Conservation (phyloP, 1,140 invertebrate species). For the Monomorium pharaonis region DNA sequence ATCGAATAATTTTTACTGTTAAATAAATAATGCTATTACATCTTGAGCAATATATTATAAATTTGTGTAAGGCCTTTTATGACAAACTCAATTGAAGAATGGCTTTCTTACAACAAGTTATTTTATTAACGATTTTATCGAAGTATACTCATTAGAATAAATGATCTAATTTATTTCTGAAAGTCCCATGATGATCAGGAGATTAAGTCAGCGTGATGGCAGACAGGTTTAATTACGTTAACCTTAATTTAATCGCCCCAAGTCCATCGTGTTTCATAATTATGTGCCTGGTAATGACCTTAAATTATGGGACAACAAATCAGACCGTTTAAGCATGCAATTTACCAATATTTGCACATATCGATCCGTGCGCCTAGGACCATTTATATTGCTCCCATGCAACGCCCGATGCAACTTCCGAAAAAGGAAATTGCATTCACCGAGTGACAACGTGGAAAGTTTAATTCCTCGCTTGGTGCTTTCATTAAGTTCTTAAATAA, state of each 20-base stretch:
- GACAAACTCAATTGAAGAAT: background rate
- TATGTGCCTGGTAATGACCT: conserved; percentile 53
- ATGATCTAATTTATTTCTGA: conserved; percentile 31
- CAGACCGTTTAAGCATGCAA: conserved; percentile 47
- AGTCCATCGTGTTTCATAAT: conserved; percentile 36
- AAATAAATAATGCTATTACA: background rate
- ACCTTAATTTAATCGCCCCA: conserved; percentile 46
- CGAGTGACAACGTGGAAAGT: conserved; percentile 54
- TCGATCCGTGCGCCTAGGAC: conserved; percentile 28
- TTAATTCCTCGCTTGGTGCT: conserved; percentile 51
- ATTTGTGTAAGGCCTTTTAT: background rate
- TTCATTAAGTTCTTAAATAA: conserved; percentile 54
- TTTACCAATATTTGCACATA: conserved; percentile 55
- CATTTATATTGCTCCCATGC: conserved; percentile 28
- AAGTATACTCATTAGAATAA: conserved; percentile 13
- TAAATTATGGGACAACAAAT: conserved; percentile 57
- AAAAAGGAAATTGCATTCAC: conserved; percentile 54
- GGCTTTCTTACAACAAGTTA: background rate
- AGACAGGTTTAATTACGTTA: conserved; percentile 30
- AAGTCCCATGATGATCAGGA: conserved; percentile 14
- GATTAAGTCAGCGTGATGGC: conserved; percentile 19
- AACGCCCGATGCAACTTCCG: conserved; percentile 18
- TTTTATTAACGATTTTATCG: background rate
- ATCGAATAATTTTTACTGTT: background rate
- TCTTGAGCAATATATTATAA: background rate